Evolutionary conservation across 2,888 invertebrate genomes (phyloP).

Genomic region (Anoplius nigerrimus): DNA sequence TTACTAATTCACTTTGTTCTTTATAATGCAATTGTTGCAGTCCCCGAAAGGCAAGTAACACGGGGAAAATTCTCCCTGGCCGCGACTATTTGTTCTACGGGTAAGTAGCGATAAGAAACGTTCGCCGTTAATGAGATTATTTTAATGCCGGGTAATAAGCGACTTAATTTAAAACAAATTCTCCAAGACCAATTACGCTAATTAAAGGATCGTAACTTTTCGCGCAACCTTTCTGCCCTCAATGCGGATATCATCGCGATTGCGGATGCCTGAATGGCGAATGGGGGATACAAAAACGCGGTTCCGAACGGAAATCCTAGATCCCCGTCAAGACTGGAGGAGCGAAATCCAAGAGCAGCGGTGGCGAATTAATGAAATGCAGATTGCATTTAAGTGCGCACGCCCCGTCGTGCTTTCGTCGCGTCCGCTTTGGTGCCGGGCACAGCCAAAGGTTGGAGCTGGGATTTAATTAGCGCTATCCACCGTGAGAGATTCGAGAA

Average conservation of each 20-base stretch:
- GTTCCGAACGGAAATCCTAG: not conserved
- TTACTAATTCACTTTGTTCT: not conserved
- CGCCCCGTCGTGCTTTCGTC: constrained; percentile 58
- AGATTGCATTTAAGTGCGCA: constrained; percentile 68
- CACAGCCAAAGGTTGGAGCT: constrained; percentile 55
- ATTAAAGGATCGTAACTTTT: no score
- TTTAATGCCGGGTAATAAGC: not conserved
- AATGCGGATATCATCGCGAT: not conserved
- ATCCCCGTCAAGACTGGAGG: constrained; percentile 9
- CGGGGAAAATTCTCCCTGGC: no score
- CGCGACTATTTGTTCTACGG: no score
- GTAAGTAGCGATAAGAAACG: not conserved
- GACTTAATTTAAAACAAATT: no score
- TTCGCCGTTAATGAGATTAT: not conserved
- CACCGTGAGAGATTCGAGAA: constrained; percentile 62
- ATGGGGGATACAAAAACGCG: constrained; percentile 2
- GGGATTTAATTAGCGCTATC: constrained; percentile 70
- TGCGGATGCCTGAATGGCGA: not conserved
- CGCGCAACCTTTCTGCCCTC: no score
- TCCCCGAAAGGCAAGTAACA: not conserved
- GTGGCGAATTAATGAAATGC: constrained; percentile 68
- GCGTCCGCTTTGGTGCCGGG: constrained; percentile 57
- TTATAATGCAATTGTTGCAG: not conserved
- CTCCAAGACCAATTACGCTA: no score
- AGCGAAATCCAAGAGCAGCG: constrained; percentile 40